Conservation (phyloP, 2,888 invertebrate species). For the Pandemis heparana region DNA sequence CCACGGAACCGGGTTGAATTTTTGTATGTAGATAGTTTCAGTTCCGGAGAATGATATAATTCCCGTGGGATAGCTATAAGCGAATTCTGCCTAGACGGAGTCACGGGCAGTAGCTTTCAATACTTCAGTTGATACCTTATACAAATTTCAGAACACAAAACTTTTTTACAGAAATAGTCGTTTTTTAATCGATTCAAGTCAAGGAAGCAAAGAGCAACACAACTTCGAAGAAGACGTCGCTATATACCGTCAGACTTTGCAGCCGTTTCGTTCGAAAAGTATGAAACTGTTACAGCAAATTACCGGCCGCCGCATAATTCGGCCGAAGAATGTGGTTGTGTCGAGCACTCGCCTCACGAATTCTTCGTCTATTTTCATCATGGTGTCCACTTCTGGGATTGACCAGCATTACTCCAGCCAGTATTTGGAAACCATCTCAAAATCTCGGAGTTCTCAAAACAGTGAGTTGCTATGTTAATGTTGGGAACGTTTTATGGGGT, state of each 20-base stretch:
- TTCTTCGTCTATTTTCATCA: not conserved
- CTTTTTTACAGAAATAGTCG: not conserved
- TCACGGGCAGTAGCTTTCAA: too few relatives aligned
- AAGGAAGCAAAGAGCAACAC: not conserved
- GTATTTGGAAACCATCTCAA: not conserved
- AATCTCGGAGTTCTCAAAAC: constrained; percentile 2
- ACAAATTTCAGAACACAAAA: too few relatives aligned
- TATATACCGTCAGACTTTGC: not conserved
- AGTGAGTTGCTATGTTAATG: not conserved
- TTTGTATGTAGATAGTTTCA: too few relatives aligned
- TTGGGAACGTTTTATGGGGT: too few relatives aligned
- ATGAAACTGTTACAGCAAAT: not conserved
- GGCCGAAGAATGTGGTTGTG: not conserved
- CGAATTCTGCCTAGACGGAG: too few relatives aligned
- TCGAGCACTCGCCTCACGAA: not conserved
- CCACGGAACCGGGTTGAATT: too few relatives aligned
- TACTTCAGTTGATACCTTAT: too few relatives aligned
- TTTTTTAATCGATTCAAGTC: not conserved
- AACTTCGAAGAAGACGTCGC: not conserved
- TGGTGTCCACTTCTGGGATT: not conserved
- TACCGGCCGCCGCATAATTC: not conserved
- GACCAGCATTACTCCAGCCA: not conserved
- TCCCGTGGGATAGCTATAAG: too few relatives aligned
- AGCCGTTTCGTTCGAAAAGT: not conserved
- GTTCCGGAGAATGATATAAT: too few relatives aligned